These are phyloP conservation scores for Platysternon megacephalum DNA, from an alignment of 2,113 vertebrate genomes.

Conservation along the genomic window DNA sequence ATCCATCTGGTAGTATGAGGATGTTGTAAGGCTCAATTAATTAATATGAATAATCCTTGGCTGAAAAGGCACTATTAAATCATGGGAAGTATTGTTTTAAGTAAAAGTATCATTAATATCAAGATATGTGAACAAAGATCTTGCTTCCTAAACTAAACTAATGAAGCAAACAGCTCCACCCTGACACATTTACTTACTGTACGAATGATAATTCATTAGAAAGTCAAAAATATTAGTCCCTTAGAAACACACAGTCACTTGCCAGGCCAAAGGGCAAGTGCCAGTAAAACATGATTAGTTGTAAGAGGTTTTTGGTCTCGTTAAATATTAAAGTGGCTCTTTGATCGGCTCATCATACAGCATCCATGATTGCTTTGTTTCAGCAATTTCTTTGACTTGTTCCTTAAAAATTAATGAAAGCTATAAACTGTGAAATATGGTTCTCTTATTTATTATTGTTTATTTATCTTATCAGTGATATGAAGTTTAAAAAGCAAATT, in stretches of 20 bases:
- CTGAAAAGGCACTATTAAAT: neutral
- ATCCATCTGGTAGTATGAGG: neutral
- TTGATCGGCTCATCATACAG: slow-evolving; percentile 52
- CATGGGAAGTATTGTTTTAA: neutral
- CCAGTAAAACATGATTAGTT: slow-evolving; percentile 79
- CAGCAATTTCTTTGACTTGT: slow-evolving; percentile 50
- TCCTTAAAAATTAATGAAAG: slow-evolving; percentile 76
- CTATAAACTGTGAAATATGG: slow-evolving; percentile 51
- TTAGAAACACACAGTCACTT: slow-evolving; percentile 56
- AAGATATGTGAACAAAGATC: neutral
- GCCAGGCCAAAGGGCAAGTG: slow-evolving; percentile 63
- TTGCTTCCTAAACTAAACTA: neutral
- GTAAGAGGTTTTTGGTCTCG: slow-evolving; percentile 75
- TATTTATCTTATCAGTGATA: slow-evolving; percentile 5
- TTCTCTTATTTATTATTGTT: slow-evolving; percentile 36
- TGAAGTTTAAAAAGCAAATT: slow-evolving; percentile 38
- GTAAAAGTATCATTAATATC: rapidly evolving
- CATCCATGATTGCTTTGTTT: slow-evolving; percentile 37
- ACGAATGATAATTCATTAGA: slow-evolving; percentile 59
- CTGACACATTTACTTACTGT: slow-evolving; percentile 37
- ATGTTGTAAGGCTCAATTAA: neutral
- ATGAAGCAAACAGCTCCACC: neutral
- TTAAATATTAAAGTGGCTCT: slow-evolving; percentile 85
- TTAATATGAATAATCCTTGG: neutral
- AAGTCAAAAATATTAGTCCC: slow-evolving; percentile 63